Conservation (phyloP, 2,113 vertebrate species). For the Naja naja region DNA sequence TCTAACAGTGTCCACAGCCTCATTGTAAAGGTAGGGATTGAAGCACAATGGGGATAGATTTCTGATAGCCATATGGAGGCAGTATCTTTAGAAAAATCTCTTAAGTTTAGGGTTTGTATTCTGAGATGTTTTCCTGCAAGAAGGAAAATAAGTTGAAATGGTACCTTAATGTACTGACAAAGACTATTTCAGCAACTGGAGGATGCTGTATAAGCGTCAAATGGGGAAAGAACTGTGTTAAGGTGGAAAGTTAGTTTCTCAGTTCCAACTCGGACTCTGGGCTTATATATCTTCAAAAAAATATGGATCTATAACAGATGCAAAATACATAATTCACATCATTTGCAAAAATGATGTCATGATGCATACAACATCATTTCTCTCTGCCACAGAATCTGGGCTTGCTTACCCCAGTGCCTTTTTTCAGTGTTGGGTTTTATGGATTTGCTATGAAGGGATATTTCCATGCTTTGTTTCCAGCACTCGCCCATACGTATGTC, state of each 20-base stretch:
- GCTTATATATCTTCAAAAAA: neutral
- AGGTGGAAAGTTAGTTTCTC: neutral
- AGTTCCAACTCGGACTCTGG: neutral
- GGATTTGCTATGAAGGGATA: neutral
- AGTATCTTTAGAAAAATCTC: neutral
- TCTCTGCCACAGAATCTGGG: neutral
- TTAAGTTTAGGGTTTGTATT: neutral
- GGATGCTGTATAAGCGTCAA: neutral
- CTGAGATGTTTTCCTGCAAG: neutral
- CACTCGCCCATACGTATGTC: too few species aligned
- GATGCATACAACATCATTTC: neutral
- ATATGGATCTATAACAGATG: neutral
- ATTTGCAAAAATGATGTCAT: neutral
- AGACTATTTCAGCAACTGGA: neutral
- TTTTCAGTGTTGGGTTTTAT: neutral
- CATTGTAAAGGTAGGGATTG: conserved; percentile 73
- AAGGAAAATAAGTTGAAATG: neutral
- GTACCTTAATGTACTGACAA: neutral
- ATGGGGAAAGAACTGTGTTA: neutral
- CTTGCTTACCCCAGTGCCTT: neutral
- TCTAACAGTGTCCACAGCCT: conserved; percentile 69
- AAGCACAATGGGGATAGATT: neutral
- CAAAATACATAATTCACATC: neutral
- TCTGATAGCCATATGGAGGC: neutral
- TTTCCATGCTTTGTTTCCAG: too few species aligned